Percentiles rank a stretch among this genome's conserved stretches.
phyloP scores from a whole-genome alignment of 2,113 vertebrate species.

The Aix galericulata region DNA sequence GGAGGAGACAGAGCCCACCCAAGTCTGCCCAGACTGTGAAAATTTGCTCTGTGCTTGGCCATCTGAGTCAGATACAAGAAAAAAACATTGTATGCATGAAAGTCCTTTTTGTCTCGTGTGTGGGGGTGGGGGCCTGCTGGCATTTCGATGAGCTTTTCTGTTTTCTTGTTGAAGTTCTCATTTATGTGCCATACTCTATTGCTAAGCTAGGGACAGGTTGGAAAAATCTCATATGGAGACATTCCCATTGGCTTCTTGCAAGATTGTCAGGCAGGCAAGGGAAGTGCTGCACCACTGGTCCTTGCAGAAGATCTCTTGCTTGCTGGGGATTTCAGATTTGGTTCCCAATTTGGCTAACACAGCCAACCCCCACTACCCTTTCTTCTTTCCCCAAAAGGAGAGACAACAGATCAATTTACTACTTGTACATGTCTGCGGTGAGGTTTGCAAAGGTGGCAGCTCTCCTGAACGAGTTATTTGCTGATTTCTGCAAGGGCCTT shows the following conservation, averaged over 20 bases:
- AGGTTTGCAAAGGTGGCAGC: too few relatives aligned
- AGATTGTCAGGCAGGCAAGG: neutral
- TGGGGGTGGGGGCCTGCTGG: neutral
- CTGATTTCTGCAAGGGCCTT: neutral
- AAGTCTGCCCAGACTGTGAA: neutral
- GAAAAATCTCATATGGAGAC: neutral
- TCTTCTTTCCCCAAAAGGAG: neutral
- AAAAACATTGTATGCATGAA: neutral
- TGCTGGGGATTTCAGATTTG: neutral
- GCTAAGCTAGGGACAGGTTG: neutral
- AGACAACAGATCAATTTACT: neutral
- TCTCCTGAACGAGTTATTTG: neutral
- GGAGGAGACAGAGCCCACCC: conserved; percentile 50
- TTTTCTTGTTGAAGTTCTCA: conserved; percentile 13
- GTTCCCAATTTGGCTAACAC: neutral
- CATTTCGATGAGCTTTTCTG: neutral
- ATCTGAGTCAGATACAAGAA: conserved; percentile 22
- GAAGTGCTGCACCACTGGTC: neutral
- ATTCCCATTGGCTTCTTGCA: neutral
- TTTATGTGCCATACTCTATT: neutral
- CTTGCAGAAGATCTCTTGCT: neutral
- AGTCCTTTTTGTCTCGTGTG: conserved; percentile 32
- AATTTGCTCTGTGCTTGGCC: neutral
- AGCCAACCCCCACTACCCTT: neutral
- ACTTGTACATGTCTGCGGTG: neutral